phyloP scores from a whole-genome alignment of 2,888 invertebrate genomes.

The Spialia ferax region DNA sequence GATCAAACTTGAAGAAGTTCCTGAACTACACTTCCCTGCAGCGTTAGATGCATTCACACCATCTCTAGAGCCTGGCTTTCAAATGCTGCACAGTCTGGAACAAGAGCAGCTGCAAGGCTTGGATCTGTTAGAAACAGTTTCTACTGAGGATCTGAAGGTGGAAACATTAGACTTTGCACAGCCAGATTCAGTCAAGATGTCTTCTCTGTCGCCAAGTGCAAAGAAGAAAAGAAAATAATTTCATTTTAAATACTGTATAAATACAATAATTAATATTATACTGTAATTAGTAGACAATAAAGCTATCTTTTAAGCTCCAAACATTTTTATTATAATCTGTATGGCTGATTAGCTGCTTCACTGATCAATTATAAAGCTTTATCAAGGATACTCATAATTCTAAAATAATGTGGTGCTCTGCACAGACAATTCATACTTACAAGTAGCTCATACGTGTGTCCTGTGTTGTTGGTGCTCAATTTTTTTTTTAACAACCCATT shows the following conservation, averaged over 20 bases:
- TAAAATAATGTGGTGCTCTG: no score
- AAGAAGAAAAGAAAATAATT: conserved; percentile 78
- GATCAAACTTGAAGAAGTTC: conserved; percentile 80
- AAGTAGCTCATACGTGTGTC: no score
- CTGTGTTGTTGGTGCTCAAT: no score
- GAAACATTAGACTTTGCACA: conserved; percentile 77
- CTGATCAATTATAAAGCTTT: no score
- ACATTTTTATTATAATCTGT: no score
- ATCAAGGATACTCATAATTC: no score
- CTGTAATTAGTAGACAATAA: no score
- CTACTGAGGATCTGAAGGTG: conserved; percentile 76
- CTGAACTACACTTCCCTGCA: conserved; percentile 84
- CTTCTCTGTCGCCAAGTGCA: conserved; percentile 70
- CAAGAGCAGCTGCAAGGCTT: conserved; percentile 84
- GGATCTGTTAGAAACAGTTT: conserved; percentile 73
- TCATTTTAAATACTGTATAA: background rate
- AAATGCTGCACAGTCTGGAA: conserved; percentile 89
- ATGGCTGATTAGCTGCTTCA: no score
- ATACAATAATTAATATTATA: no score
- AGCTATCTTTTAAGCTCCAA: no score
- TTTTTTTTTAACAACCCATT: no score
- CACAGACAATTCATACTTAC: no score
- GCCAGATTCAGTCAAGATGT: conserved; percentile 66
- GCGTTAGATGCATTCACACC: conserved; percentile 84
- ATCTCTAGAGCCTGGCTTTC: conserved; percentile 88